These are phyloP conservation scores for Blennius ocellaris DNA, from an alignment of 2,113 vertebrate genomes.

Conservation along the genomic window DNA sequence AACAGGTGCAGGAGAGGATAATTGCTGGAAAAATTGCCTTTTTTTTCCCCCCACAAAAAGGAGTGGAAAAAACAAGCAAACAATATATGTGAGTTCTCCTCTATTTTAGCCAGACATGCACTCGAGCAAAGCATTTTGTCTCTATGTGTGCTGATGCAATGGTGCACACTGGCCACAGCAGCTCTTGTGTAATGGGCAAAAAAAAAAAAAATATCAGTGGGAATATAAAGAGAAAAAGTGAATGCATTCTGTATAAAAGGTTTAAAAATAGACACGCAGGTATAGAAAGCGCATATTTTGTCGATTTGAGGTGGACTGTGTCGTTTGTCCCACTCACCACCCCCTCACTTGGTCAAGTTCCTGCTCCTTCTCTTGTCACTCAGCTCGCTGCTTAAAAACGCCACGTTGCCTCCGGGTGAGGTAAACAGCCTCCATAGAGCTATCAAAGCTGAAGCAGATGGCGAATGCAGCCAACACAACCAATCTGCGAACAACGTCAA, in stretches of 20 bases:
- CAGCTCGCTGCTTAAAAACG: slow-evolving; percentile 27
- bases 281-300: neutral
- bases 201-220: neutral
- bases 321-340: slow-evolving; percentile 13
- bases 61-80: neutral
- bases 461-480: slow-evolving; percentile 20
- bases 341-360: slow-evolving; percentile 35
- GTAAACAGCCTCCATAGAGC: slow-evolving; percentile 34
- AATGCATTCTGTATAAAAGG: neutral
- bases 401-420: slow-evolving; percentile 26
- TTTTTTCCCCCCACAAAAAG: neutral
- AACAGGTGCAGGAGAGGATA: slow-evolving; percentile 4
- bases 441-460: slow-evolving; percentile 47
- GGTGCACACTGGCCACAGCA: neutral
- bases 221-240: neutral
- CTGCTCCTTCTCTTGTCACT: slow-evolving; percentile 52
- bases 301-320: neutral
- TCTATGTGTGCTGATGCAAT: neutral
- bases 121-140: neutral
- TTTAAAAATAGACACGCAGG: slow-evolving; percentile 9
- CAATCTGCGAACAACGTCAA: slow-evolving; percentile 8
- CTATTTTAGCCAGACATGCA: neutral
- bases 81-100: neutral
- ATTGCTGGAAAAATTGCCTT: neutral
- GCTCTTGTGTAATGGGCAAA: neutral